These are phyloP conservation scores for Zootoca vivipara DNA, from an alignment of 2,113 vertebrate species.

Conservation along the genomic window DNA sequence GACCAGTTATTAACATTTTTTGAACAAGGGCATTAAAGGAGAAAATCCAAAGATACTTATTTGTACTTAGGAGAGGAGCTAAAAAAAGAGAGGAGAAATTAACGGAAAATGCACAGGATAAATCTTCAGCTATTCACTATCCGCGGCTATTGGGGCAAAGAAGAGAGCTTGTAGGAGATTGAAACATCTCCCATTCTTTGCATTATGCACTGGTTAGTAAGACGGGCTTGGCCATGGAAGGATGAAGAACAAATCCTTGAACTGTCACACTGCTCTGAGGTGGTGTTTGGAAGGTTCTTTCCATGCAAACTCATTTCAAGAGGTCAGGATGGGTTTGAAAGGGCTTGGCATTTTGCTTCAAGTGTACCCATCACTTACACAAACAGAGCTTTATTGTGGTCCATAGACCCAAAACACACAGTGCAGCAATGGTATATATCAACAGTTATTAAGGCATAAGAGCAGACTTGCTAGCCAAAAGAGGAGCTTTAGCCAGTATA, in stretches of 20 bases:
- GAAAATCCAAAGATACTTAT: constrained; percentile 72
- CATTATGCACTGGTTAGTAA: background rate
- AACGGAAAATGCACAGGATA: background rate
- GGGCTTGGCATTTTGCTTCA: background rate
- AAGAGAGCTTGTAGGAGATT: background rate
- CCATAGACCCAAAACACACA: no score
- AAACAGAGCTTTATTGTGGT: no score
- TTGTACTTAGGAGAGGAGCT: constrained; percentile 66
- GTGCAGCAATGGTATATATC: no score
- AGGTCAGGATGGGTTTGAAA: background rate
- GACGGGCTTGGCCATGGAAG: background rate
- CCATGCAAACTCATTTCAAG: background rate
- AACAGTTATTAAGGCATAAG: no score
- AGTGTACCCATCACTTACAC: background rate
- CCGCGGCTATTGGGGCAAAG: background rate
- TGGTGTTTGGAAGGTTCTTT: background rate
- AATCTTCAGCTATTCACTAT: background rate
- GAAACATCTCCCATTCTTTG: no score
- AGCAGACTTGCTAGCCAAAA: no score
- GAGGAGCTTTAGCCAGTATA: no score
- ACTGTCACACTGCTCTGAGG: background rate
- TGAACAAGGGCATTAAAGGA: constrained; percentile 73
- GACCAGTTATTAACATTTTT: constrained; percentile 77
- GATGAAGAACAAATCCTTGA: background rate
- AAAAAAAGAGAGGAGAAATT: constrained; percentile 44